Evolutionary conservation across 2,888 invertebrate genomes (phyloP), one percentile per base, ranked within the genome.

Genomic region (Mantis religiosa): DNA sequence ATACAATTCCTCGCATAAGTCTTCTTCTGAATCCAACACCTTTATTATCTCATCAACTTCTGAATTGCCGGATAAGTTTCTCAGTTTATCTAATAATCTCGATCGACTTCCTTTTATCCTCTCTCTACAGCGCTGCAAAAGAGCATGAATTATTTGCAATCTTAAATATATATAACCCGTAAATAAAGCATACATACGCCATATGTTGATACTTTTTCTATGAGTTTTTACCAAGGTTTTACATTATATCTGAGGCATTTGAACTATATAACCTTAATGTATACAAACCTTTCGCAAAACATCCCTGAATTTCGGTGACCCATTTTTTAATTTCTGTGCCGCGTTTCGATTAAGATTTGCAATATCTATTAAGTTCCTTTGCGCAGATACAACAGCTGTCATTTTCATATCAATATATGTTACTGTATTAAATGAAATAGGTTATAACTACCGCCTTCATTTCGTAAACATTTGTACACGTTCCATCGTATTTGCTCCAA

Each of bases 271-370:
- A 41, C 41, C 41, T 41, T 1, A 41, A 12, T 41, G 12, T 41
- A 83, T 14, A 83, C 30, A 83, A 2, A 93, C 93, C 93, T 93
- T 92, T 91, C 93, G 91, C 15, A 93, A 90, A 81, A 93, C 91
- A 89, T 93, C 93, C 89, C 92, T 92, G 54, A 93, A 91, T 90
- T 92, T 93, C 0, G 93, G 93, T 3, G 93, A 93, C 15, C 92
- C 93, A 82, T 92, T 91, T 90, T 91, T 92, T 1, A 89, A 41
- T 89, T 88, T 90, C 4, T 71, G 28, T 3, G 83, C 87, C 28
- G 89, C 89, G 54, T 85, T 90, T 84, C 89, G 81, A n/a, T 82
- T 87, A n/a, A 87, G 34, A n/a, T 82, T 27, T 15, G 34, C 87
- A 82, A 87, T 82, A 82, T 87, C 54, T 71, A 71, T 20, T 71